A percentile compares a stretch with the other conserved stretches of the same genome.
Conservation (phyloP, 2,113 vertebrate species). For the Naja naja region DNA sequence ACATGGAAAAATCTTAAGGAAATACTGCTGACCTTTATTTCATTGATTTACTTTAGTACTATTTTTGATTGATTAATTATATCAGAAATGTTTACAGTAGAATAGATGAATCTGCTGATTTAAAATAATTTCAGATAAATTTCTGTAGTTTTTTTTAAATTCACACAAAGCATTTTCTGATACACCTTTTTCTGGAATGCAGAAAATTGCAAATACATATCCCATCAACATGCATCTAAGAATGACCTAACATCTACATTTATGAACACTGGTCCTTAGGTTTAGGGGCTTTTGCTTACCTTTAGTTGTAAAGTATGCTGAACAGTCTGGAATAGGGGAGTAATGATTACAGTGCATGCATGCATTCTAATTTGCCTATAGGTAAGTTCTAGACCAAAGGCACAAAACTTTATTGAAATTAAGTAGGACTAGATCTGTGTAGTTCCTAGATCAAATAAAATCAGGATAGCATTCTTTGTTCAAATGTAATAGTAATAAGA, state of each 20-base stretch:
- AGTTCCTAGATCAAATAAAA: not conserved
- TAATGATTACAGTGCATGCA: not conserved
- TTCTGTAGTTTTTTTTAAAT: not conserved
- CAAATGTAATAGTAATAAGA: not conserved
- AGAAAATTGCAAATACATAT: not conserved
- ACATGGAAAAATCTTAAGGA: not conserved
- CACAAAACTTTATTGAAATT: not conserved
- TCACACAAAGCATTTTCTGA: not conserved
- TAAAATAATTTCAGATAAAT: not conserved
- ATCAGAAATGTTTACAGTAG: not conserved
- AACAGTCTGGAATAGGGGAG: not conserved
- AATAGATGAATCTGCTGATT: not conserved
- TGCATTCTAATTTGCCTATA: not conserved
- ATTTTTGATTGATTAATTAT: not conserved
- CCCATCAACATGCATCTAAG: not conserved
- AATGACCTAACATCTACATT: not conserved
- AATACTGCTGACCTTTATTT: not conserved
- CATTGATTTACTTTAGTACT: not conserved
- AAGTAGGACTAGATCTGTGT: not conserved
- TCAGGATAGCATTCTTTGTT: not conserved
- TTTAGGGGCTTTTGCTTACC: not conserved
- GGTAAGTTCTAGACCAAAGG: not conserved
- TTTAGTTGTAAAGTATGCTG: not conserved
- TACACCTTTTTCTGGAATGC: not conserved
- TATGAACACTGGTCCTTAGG: not conserved